A percentile compares a stretch with the other conserved stretches of the same genome.
Conservation (phyloP, 2,888 invertebrate genomes). For the Zygogramma bicolorata region DNA sequence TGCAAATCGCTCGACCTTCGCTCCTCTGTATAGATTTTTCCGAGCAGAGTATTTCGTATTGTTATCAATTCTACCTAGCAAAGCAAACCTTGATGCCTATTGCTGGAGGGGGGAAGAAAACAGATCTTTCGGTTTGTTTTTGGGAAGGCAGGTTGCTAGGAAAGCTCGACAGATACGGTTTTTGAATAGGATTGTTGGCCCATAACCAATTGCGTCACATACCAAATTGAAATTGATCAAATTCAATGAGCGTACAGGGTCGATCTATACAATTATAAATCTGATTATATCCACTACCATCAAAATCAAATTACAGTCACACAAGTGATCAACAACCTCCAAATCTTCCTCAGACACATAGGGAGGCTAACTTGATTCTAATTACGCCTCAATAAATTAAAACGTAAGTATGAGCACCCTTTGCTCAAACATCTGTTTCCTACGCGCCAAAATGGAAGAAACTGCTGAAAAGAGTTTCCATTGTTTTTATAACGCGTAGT, state of each 20-base stretch:
- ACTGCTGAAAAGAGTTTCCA: neutral
- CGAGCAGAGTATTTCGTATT: constrained; percentile 19
- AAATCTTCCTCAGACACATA: no score
- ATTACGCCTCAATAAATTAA: no score
- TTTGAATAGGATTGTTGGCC: no score
- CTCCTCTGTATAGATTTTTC: constrained; percentile 44
- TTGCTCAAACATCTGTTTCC: neutral
- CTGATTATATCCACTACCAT: no score
- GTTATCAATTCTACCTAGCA: neutral
- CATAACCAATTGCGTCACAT: no score
- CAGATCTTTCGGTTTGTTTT: neutral
- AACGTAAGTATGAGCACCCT: neutral
- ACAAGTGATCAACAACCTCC: no score
- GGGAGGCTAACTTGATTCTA: no score
- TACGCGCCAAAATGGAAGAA: neutral
- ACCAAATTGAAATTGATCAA: neutral
- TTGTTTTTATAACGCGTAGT: neutral
- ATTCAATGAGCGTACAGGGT: no score
- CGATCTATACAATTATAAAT: no score
- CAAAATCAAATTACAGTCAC: no score
- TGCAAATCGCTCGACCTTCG: constrained; percentile 37
- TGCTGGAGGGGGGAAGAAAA: neutral
- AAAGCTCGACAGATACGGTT: neutral
- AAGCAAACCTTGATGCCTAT: neutral
- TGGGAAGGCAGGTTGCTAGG: neutral